phyloP scores from a whole-genome alignment of 2,888 invertebrate species.

The Eulithis prunata region DNA sequence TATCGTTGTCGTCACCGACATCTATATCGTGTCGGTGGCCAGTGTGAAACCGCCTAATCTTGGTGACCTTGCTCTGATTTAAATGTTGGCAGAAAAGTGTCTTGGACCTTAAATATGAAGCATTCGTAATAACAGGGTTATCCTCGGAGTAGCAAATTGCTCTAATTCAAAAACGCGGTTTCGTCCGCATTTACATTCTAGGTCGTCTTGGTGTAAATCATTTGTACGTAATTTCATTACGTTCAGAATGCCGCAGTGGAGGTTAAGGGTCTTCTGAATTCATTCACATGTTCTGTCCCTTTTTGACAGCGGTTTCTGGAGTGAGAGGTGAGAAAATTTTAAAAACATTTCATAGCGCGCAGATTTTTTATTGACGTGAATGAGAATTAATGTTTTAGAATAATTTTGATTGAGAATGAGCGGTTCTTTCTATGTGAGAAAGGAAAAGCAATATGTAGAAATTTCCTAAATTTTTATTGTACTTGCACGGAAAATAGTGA shows the following conservation, averaged over 20 bases:
- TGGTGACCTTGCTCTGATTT: background rate
- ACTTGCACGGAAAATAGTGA: too few relatives aligned
- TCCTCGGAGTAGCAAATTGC: constrained; percentile 46
- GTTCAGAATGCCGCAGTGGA: constrained; percentile 23
- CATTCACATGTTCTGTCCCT: constrained; percentile 5
- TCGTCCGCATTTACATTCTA: constrained; percentile 49
- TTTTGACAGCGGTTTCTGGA: constrained; percentile 10
- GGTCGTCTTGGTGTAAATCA: constrained; percentile 54
- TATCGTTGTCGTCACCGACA: too few relatives aligned
- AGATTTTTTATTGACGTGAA: too few relatives aligned
- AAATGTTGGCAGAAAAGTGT: constrained; percentile 1
- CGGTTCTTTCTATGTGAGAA: too few relatives aligned
- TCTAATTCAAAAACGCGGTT: constrained; percentile 52
- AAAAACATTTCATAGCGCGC: too few relatives aligned
- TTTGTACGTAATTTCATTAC: constrained; percentile 54
- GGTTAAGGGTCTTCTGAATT: constrained; percentile 13
- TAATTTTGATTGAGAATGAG: too few relatives aligned
- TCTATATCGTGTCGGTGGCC: too few relatives aligned
- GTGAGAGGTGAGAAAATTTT: constrained; percentile 7
- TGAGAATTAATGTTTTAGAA: too few relatives aligned
- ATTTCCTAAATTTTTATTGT: too few relatives aligned
- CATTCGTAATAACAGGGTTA: constrained; percentile 29
- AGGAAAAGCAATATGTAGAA: too few relatives aligned
- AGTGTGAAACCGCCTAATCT: too few relatives aligned
- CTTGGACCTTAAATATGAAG: constrained; percentile 19